A percentile compares a stretch with the other conserved stretches of the same genome.
phyloP scores from a whole-genome alignment of 2,888 invertebrate species.

The Drosophila kambysellisi region DNA sequence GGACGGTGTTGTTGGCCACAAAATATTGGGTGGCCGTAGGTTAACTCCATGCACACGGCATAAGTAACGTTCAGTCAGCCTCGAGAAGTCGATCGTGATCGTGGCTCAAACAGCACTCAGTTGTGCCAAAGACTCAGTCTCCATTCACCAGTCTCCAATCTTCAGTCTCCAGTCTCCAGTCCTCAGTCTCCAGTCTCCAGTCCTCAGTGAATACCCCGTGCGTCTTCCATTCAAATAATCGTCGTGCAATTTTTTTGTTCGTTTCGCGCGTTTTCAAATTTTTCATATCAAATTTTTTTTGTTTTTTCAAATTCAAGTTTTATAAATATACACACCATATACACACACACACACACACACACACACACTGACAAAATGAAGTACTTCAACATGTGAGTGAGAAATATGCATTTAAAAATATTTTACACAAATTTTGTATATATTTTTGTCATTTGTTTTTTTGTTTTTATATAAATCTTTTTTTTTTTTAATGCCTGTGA shows the following conservation, averaged over 20 bases:
- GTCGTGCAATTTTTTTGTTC: conserved; percentile 40
- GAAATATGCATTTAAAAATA: conserved; percentile 8
- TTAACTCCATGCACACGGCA: conserved; percentile 77
- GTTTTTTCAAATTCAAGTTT: conserved; percentile 39
- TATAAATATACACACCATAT: conserved; percentile 13
- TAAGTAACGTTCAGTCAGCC: conserved; percentile 79
- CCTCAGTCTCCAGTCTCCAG: conserved; percentile 33
- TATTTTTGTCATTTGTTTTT: background rate
- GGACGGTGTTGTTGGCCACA: conserved; percentile 9
- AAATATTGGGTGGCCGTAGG: conserved; percentile 74
- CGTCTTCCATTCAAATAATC: conserved; percentile 30
- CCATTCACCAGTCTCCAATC: conserved; percentile 34
- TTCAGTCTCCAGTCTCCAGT: conserved; percentile 22
- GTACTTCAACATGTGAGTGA: conserved; percentile 83
- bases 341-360: conserved; percentile 25
- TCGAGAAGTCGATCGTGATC: conserved; percentile 78
- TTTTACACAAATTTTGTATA: conserved; percentile 20
- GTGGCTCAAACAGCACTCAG: conserved; percentile 63
- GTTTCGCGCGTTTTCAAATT: conserved; percentile 56
- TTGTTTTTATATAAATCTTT: conserved; percentile 1
- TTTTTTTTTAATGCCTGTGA: conserved; percentile 26
- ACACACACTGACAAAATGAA: conserved; percentile 74
- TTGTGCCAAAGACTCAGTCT: conserved; percentile 39
- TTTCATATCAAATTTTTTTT: conserved; percentile 47
- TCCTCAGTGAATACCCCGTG: conserved; percentile 31